Conservation (phyloP, 2,888 invertebrate genomes). For the Helleia helle region DNA sequence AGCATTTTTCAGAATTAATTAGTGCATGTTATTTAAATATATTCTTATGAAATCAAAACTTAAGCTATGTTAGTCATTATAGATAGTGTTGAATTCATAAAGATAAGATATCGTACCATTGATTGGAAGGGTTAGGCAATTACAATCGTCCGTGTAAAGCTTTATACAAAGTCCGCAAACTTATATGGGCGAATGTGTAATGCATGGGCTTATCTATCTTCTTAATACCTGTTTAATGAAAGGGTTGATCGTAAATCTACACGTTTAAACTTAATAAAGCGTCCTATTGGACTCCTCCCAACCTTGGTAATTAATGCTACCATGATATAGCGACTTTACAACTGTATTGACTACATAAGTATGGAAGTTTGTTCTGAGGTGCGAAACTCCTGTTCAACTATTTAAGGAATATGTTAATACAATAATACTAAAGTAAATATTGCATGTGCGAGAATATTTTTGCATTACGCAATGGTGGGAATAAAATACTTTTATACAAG, state of each 20-base stretch:
- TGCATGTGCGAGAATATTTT: too few relatives aligned
- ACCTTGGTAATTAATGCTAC: slow-evolving; percentile 64
- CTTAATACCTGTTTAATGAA: slow-evolving; percentile 71
- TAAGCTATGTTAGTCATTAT: too few relatives aligned
- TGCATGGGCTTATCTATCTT: slow-evolving; percentile 62
- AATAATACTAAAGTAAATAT: slow-evolving; percentile 31
- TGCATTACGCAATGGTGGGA: too few relatives aligned
- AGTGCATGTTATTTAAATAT: too few relatives aligned
- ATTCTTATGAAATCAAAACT: too few relatives aligned
- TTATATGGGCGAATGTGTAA: slow-evolving; percentile 61
- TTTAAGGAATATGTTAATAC: slow-evolving; percentile 54
- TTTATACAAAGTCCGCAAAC: slow-evolving; percentile 49
- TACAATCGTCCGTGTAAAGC: slow-evolving; percentile 50
- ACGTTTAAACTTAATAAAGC: slow-evolving; percentile 63
- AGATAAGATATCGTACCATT: slow-evolving; percentile 4
- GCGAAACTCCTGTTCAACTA: slow-evolving; percentile 40
- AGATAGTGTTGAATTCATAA: slow-evolving; percentile 7
- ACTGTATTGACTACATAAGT: slow-evolving; percentile 64
- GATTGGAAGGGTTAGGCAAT: slow-evolving; percentile 45
- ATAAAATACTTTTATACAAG: too few relatives aligned
- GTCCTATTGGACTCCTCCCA: slow-evolving; percentile 54
- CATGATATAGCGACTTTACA: slow-evolving; percentile 64
- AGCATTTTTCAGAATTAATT: too few relatives aligned
- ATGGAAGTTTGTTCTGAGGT: slow-evolving; percentile 57
- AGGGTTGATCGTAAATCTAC: slow-evolving; percentile 72